Evolutionary conservation across 2,888 invertebrate species (phyloP).

Genomic region (Caenorhabditis sp.): DNA sequence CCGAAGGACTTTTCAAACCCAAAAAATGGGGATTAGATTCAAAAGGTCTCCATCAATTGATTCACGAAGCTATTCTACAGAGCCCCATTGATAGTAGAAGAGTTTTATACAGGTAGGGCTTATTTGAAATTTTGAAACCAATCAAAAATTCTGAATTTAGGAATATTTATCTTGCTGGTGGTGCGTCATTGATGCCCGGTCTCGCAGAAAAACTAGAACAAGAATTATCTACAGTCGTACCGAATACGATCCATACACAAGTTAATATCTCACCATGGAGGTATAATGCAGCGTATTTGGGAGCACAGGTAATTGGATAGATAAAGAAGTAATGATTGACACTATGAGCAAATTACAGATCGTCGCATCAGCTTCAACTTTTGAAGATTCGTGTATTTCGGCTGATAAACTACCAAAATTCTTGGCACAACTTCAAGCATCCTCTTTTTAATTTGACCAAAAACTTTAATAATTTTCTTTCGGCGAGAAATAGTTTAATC

Average conservation of each 20-base stretch:
- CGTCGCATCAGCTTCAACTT: conserved; percentile 55
- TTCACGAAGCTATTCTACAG: conserved; percentile 75
- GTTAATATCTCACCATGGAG: conserved; percentile 74
- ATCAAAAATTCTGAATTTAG: conserved; percentile 64
- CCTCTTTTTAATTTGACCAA: conserved; percentile 21
- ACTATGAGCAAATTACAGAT: conserved; percentile 39
- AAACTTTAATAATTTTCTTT: not conserved
- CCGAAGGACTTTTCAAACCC: conserved; percentile 75
- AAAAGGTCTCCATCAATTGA: conserved; percentile 75
- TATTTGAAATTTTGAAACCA: not conserved
- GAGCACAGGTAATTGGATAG: conserved; percentile 75
- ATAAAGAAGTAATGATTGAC: too few species aligned
- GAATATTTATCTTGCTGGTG: conserved; percentile 76
- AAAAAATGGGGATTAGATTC: conserved; percentile 76
- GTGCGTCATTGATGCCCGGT: conserved; percentile 75
- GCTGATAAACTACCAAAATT: conserved; percentile 56
- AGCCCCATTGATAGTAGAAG: conserved; percentile 76
- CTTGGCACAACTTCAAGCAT: conserved; percentile 40
- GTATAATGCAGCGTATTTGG: conserved; percentile 76
- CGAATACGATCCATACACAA: conserved; percentile 73
- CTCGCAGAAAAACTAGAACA: conserved; percentile 75
- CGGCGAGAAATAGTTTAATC: not conserved
- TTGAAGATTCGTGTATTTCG: conserved; percentile 56
- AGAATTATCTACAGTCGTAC: conserved; percentile 75
- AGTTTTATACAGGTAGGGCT: conserved; percentile 41